These are phyloP conservation scores for Nysson spinosus DNA, from an alignment of 2,888 invertebrate species.

Conservation along the genomic window DNA sequence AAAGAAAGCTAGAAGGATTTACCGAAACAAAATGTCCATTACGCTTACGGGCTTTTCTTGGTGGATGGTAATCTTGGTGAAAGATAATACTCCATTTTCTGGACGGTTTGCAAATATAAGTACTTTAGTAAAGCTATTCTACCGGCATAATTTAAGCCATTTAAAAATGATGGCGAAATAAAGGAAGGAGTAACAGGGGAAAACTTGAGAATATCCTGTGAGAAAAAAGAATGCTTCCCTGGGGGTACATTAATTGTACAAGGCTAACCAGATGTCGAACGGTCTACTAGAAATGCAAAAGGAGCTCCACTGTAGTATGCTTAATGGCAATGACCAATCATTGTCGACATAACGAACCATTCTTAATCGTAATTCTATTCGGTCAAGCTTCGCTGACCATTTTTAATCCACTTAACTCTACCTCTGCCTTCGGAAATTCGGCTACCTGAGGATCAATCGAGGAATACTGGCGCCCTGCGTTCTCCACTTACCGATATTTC, in stretches of 20 bases:
- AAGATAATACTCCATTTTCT: neutral
- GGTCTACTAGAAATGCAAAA: slow-evolving; percentile 49
- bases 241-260: slow-evolving; percentile 52
- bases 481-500: too few species aligned
- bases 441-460: slow-evolving; percentile 31
- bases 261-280: slow-evolving; percentile 36
- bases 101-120: slow-evolving; percentile 4
- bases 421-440: slow-evolving; percentile 47
- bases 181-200: neutral
- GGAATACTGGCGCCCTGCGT: too few species aligned
- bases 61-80: too few species aligned
- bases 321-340: slow-evolving; percentile 49
- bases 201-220: neutral
- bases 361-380: slow-evolving; percentile 67
- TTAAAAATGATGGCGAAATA: slow-evolving; percentile 6
- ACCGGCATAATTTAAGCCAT: neutral
- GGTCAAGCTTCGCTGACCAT: slow-evolving; percentile 61
- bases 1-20: slow-evolving; percentile 5
- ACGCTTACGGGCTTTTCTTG: too few species aligned
- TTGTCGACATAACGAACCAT: slow-evolving; percentile 66
- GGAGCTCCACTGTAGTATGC: slow-evolving; percentile 43
- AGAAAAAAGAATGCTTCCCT: slow-evolving; percentile 21
- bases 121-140: slow-evolving; percentile 6
- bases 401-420: slow-evolving; percentile 64
- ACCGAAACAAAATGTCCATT: slow-evolving; percentile 3